These are phyloP conservation scores for Acanthornis magna DNA, from an alignment of 2,797 vertebrate species.

Conservation along the genomic window DNA sequence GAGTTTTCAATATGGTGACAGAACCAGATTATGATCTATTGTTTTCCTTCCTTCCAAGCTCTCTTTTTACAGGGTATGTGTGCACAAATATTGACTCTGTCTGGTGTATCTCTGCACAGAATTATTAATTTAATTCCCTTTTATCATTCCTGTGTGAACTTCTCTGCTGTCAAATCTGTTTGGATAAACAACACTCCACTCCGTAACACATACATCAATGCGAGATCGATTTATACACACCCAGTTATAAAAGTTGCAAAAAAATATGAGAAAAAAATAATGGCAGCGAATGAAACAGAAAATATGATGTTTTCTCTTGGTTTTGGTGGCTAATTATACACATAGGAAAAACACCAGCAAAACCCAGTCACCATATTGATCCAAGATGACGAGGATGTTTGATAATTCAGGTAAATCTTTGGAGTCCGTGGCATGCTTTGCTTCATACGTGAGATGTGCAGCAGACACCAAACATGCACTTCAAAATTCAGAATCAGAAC, in stretches of 20 bases:
- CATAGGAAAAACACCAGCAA: constrained; percentile 66
- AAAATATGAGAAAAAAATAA: constrained; percentile 33
- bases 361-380: constrained; percentile 43
- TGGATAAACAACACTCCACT: constrained; percentile 71
- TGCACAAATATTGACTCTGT: not conserved
- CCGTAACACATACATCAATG: constrained; percentile 8
- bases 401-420: not conserved
- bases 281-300: constrained; percentile 64
- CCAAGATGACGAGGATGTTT: not conserved
- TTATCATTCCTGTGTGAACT: not conserved
- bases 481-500: not conserved
- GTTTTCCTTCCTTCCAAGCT: not conserved
- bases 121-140: not conserved
- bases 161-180: constrained; percentile 1
- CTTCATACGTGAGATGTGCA: constrained; percentile 16
- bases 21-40: not conserved
- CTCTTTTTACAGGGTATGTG: not conserved
- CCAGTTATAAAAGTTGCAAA: constrained; percentile 19
- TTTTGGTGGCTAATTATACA: constrained; percentile 61
- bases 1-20: constrained; percentile 46
- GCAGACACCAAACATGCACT: not conserved
- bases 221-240: not conserved
- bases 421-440: constrained; percentile 5
- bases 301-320: constrained; percentile 28
- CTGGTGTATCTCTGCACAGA: not conserved